Evolutionary conservation across 1,140 invertebrate species (phyloP).

Genomic region (Scaptomyza montana): DNA sequence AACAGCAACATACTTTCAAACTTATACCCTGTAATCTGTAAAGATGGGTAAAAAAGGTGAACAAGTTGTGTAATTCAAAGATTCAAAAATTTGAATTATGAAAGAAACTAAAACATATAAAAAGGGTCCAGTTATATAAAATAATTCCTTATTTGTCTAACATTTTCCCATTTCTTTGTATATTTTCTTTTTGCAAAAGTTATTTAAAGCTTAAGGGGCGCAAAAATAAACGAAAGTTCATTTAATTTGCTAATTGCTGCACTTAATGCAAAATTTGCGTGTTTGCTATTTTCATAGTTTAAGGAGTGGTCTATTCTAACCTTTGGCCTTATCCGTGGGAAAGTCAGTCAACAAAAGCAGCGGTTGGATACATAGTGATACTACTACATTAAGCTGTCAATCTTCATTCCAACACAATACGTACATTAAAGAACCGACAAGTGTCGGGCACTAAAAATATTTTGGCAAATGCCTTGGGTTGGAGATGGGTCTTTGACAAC

Average conservation of each 20-base stretch:
- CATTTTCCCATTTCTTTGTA: not conserved
- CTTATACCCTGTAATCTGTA: slow-evolving; percentile 1
- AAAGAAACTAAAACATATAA: no score
- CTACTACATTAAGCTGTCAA: slow-evolving; percentile 81
- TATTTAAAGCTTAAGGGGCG: slow-evolving; percentile 14
- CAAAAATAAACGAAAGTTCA: slow-evolving; percentile 45
- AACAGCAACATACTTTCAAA: not conserved
- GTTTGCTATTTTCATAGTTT: slow-evolving; percentile 47
- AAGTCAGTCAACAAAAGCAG: slow-evolving; percentile 68
- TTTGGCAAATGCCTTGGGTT: slow-evolving; percentile 59
- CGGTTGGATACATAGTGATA: slow-evolving; percentile 59
- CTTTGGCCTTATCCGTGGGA: slow-evolving; percentile 40
- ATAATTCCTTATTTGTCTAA: not conserved
- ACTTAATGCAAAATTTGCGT: slow-evolving; percentile 52
- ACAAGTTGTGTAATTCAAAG: no score
- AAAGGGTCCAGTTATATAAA: no score
- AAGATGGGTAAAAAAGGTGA: no score
- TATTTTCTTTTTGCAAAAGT: slow-evolving; percentile 10
- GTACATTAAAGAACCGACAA: slow-evolving; percentile 36
- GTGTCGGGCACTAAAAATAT: slow-evolving; percentile 65
- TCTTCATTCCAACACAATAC: slow-evolving; percentile 62
- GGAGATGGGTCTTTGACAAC: not conserved
- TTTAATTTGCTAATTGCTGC: slow-evolving; percentile 79
- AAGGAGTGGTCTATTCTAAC: slow-evolving; percentile 27
- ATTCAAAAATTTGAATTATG: no score